Evolutionary conservation across 2,113 vertebrate genomes (phyloP).

Genomic region (Alexandromys fortis): DNA sequence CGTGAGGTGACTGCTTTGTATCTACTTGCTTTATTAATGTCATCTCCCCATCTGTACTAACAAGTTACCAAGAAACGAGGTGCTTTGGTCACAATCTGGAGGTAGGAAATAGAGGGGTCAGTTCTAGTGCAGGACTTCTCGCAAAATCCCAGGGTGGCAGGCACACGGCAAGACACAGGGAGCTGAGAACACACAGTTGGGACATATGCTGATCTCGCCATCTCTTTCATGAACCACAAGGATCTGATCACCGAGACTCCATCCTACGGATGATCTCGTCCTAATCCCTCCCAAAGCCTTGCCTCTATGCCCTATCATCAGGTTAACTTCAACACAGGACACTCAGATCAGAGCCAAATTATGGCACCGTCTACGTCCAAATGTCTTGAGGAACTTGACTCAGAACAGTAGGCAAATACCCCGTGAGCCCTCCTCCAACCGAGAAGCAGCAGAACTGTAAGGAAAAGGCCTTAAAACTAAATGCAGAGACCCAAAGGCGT

Average conservation of each 20-base stretch:
- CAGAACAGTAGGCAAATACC: background rate
- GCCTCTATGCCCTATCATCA: background rate
- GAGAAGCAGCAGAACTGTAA: background rate
- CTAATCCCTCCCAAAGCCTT: background rate
- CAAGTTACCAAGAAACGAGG: background rate
- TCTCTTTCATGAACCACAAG: background rate
- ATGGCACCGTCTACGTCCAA: background rate
- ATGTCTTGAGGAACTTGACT: slow-evolving; percentile 4
- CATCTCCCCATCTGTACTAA: background rate
- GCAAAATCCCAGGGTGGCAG: background rate
- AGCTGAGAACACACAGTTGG: background rate
- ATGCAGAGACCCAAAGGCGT: background rate
- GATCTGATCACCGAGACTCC: too few relatives aligned
- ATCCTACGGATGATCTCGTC: background rate
- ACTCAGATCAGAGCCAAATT: background rate
- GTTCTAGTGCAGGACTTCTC: background rate
- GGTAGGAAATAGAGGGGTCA: too few relatives aligned
- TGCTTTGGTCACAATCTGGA: background rate
- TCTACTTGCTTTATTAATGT: background rate
- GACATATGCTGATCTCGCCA: background rate
- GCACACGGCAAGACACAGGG: too few relatives aligned
- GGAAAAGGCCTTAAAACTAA: background rate
- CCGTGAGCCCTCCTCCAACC: background rate
- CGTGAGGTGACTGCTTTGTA: background rate
- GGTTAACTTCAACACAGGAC: background rate